These are phyloP conservation scores for Steinernema khuongi DNA, from an alignment of 1,140 invertebrate genomes.

Conservation along the genomic window DNA sequence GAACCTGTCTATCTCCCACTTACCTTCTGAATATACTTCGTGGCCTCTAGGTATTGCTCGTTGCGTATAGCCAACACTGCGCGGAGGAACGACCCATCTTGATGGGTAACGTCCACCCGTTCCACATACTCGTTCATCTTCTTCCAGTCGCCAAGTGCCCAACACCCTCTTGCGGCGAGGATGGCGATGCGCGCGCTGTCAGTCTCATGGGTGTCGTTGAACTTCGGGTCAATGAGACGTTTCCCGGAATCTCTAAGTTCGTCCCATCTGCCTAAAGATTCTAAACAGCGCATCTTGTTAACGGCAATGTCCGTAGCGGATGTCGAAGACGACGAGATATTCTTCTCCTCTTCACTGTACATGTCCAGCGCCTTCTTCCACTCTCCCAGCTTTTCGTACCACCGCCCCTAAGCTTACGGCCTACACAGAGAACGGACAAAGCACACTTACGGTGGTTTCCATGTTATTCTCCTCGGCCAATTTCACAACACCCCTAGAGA, in stretches of 20 bases:
- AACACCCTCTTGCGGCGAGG: conserved; percentile 79
- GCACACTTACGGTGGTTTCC: conserved; percentile 51
- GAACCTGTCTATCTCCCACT: conserved; percentile 11
- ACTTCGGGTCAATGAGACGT: conserved; percentile 13
- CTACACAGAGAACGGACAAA: too few species aligned
- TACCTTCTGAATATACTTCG: conserved; percentile 59
- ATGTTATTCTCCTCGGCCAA: conserved; percentile 71
- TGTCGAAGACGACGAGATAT: conserved; percentile 31
- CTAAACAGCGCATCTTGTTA: conserved; percentile 90
- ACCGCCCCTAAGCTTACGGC: conserved; percentile 90
- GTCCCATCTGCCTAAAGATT: conserved; percentile 93
- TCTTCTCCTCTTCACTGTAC: conserved; percentile 63
- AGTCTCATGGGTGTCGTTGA: conserved; percentile 16
- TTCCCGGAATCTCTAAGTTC: conserved; percentile 38
- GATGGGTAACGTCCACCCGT: conserved; percentile 77
- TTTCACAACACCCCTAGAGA: conserved; percentile 82
- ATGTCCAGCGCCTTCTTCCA: conserved; percentile 90
- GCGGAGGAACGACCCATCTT: conserved; percentile 89
- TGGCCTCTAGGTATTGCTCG: conserved; percentile 70
- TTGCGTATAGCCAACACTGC: conserved; percentile 87
- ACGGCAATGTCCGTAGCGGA: conserved; percentile 75
- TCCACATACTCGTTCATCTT: conserved; percentile 80
- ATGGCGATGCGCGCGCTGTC: conserved; percentile 21
- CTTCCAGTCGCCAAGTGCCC: conserved; percentile 82
- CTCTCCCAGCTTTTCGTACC: conserved; percentile 98